phyloP scores from a whole-genome alignment of 2,797 vertebrate genomes.

The Meda fulgida region DNA sequence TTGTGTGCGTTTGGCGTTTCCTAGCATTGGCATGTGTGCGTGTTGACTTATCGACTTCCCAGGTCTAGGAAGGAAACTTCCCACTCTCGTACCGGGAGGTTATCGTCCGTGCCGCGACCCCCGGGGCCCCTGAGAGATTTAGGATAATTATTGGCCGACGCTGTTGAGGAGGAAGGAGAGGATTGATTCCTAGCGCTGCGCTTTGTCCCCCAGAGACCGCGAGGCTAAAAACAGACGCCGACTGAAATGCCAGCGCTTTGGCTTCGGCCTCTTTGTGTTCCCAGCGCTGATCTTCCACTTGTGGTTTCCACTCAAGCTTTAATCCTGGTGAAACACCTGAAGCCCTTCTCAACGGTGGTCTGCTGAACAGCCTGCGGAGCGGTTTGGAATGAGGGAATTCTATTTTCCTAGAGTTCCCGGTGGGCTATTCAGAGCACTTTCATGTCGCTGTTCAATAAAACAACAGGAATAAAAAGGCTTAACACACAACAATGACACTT shows the following conservation, averaged over 20 bases:
- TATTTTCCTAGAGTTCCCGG: slow-evolving; percentile 45
- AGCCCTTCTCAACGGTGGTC: slow-evolving; percentile 32
- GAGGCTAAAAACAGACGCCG: slow-evolving; percentile 56
- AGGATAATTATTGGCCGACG: slow-evolving; percentile 57
- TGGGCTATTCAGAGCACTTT: slow-evolving; percentile 40
- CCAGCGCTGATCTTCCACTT: slow-evolving; percentile 32
- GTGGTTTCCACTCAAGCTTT: slow-evolving; percentile 44
- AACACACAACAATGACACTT: slow-evolving; percentile 7
- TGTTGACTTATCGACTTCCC: slow-evolving; percentile 14
- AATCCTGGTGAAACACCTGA: slow-evolving; percentile 51
- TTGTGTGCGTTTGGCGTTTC: not conserved
- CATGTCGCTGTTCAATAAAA: slow-evolving; percentile 50
- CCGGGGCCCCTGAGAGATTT: slow-evolving; percentile 16
- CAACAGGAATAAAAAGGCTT: slow-evolving; percentile 24
- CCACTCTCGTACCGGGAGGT: slow-evolving; percentile 29
- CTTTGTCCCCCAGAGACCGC: slow-evolving; percentile 5
- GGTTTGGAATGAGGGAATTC: slow-evolving; percentile 42
- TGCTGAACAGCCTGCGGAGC: slow-evolving; percentile 45
- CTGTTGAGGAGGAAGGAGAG: slow-evolving; percentile 35
- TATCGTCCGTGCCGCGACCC: slow-evolving; percentile 27
- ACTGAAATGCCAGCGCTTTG: slow-evolving; percentile 61
- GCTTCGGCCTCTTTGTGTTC: slow-evolving; percentile 47
- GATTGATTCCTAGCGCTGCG: slow-evolving; percentile 59
- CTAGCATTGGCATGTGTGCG: not conserved
- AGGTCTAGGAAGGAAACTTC: slow-evolving; percentile 16